These are phyloP conservation scores for Dascillus cervinus DNA, from an alignment of 2,888 invertebrate genomes.

Conservation along the genomic window DNA sequence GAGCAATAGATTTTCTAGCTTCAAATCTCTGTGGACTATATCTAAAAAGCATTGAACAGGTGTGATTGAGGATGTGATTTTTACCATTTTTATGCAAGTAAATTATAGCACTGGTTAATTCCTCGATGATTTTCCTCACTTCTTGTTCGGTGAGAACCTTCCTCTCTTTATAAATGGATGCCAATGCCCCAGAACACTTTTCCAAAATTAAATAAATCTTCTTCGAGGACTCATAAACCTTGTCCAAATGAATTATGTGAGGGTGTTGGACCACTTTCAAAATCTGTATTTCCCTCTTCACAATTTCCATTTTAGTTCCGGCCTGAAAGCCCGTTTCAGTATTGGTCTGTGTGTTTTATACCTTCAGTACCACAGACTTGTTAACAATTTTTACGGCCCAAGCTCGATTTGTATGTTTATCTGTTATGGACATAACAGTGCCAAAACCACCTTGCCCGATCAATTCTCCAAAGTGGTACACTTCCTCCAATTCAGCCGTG, in stretches of 20 bases:
- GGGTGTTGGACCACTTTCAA: slow-evolving; percentile 49
- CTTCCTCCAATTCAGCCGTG: slow-evolving; percentile 29
- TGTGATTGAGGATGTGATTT: slow-evolving; percentile 1
- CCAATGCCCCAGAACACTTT: slow-evolving; percentile 45
- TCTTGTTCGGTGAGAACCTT: slow-evolving; percentile 36
- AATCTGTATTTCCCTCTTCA: slow-evolving; percentile 48
- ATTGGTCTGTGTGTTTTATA: background rate
- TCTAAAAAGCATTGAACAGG: slow-evolving; percentile 26
- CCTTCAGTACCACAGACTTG: slow-evolving; percentile 29
- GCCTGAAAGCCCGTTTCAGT: slow-evolving; percentile 5
- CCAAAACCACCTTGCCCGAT: slow-evolving; percentile 42
- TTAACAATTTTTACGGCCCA: slow-evolving; percentile 44
- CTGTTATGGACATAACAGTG: slow-evolving; percentile 35
- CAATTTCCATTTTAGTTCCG: slow-evolving; percentile 30
- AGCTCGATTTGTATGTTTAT: slow-evolving; percentile 29
- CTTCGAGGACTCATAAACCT: slow-evolving; percentile 47
- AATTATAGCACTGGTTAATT: slow-evolving; percentile 37
- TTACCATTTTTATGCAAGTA: slow-evolving; percentile 44
- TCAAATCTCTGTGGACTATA: slow-evolving; percentile 45
- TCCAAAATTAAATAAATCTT: slow-evolving; percentile 51
- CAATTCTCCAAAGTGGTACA: slow-evolving; percentile 36
- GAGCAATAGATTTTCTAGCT: slow-evolving; percentile 45
- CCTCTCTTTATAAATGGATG: slow-evolving; percentile 33
- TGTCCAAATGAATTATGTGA: slow-evolving; percentile 47
- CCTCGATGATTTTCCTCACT: slow-evolving; percentile 33